Evolutionary conservation across 2,888 invertebrate species (phyloP), one percentile per base, ranked within the genome.

Genomic region (Steromphala cineraria): DNA sequence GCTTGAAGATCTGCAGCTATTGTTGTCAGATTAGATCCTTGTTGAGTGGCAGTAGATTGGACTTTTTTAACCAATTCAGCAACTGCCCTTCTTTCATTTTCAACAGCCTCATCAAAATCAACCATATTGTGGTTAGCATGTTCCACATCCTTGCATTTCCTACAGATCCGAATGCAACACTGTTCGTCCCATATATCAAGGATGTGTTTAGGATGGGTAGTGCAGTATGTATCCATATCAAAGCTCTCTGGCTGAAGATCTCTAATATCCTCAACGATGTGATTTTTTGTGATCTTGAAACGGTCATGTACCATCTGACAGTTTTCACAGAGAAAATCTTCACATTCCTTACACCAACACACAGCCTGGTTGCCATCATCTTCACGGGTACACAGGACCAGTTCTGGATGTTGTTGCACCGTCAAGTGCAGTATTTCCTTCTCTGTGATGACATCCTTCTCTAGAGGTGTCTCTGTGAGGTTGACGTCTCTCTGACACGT

Each of bases 301-400:
- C 67, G 10, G 3, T 28, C 31, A 31, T 67, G 67, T n/a, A 28
- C 0, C 28, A 28, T 67, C 28, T 67, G 67, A 17, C 67, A 67
- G n/a, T 28, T 10, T 13, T 67, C 67, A 31, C 67, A 67, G 24
- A 67, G 67, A 15, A 67, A 36, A 8, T 67, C 67, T 17, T 67
- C 67, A 28, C 67, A 67, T 8, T 67, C 67, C 67, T 17, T 24
- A 36, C 67, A 67, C 67, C 67, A 67, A 7, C 67, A 67, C 28
- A 67, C 24, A 67, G 67, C 67, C 28, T 67, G 67, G 67, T 67
- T 67, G 5, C 67, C 67, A n/a, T 67, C 67, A 8, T 67, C 31
- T 36, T 67, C 67, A n/a, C 28, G 28, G 24, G 67, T 67, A 36
- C 67, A 67, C 15, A 67, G 67, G 0, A 67, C 10, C 0, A 28